A percentile compares a stretch with the other conserved stretches of the same genome.
Evolutionary conservation across 2,113 vertebrate species (phyloP).

Genomic region (Gasterosteus nipponicus): DNA sequence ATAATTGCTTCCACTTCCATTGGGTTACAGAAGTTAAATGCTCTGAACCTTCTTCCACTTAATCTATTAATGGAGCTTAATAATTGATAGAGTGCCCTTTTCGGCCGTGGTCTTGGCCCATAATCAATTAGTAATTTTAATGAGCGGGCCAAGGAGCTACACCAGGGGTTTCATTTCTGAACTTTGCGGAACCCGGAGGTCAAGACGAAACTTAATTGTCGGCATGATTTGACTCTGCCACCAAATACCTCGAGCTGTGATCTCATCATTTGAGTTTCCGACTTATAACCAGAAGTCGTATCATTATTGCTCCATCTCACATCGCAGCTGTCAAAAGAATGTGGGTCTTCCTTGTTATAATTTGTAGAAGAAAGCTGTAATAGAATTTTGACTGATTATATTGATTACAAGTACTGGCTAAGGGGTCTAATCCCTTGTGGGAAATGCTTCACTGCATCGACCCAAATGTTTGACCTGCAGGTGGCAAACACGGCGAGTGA

Average conservation of each 20-base stretch:
- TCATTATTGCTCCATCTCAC: not conserved
- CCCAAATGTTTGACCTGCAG: constrained; percentile 52
- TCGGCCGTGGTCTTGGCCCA: constrained; percentile 52
- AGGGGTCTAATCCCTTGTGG: constrained; percentile 3
- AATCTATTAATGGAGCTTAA: constrained; percentile 79
- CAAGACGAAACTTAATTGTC: constrained; percentile 33
- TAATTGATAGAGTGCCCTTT: constrained; percentile 74
- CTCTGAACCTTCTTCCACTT: constrained; percentile 62
- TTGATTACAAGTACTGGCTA: constrained; percentile 21
- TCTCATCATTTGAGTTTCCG: not conserved
- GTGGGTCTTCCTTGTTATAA: not conserved
- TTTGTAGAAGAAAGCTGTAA: not conserved
- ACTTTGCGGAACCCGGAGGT: constrained; percentile 44
- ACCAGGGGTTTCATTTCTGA: constrained; percentile 19
- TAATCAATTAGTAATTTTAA: constrained; percentile 78
- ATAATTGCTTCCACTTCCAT: constrained; percentile 72
- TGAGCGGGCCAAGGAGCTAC: constrained; percentile 54
- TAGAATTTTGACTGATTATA: constrained; percentile 18
- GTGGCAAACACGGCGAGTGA: constrained; percentile 22
- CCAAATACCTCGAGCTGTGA: not conserved
- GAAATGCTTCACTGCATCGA: constrained; percentile 19
- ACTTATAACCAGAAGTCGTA: constrained; percentile 1
- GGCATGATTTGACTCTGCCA: constrained; percentile 22
- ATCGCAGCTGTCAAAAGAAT: not conserved
- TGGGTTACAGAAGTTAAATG: constrained; percentile 71